A percentile compares a stretch with the other conserved stretches of the same genome.
phyloP scores from a whole-genome alignment of 2,888 invertebrate genomes.

The Entomobrya multifasciata region DNA sequence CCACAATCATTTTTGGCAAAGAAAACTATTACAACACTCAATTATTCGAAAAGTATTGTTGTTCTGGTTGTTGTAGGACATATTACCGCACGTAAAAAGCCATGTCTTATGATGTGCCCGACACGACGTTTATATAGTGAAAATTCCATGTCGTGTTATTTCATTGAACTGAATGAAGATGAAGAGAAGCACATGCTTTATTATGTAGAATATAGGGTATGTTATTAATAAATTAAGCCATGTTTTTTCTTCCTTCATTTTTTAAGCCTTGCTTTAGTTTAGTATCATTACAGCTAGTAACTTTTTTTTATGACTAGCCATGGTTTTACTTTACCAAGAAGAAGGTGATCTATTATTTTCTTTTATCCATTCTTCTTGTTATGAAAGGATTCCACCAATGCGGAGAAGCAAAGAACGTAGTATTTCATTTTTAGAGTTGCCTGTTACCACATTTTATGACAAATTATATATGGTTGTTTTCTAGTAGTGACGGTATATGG shows the following conservation, averaged over 20 bases:
- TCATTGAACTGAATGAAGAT: conserved; percentile 18
- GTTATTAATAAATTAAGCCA: background rate
- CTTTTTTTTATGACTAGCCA: conserved; percentile 60
- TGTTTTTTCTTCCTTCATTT: conserved; percentile 4
- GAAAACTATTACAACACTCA: conserved; percentile 29
- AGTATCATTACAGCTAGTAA: conserved; percentile 1
- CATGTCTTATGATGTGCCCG: background rate
- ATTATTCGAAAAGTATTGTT: background rate
- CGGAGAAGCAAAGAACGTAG: background rate
- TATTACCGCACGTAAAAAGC: conserved; percentile 20
- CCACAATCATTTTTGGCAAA: background rate
- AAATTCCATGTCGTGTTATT: conserved; percentile 14
- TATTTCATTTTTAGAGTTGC: conserved; percentile 57
- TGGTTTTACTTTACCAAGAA: conserved; percentile 13
- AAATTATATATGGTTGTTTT: conserved; percentile 67
- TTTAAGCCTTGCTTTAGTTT: conserved; percentile 1
- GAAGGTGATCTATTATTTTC: conserved; percentile 47
- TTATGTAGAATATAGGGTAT: background rate
- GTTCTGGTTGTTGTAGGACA: conserved; percentile 2
- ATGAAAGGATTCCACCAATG: conserved; percentile 17
- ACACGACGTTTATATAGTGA: too few species aligned
- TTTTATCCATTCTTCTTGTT: conserved; percentile 23
- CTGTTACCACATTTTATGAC: conserved; percentile 66
- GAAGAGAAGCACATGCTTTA: background rate
- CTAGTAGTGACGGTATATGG: conserved; percentile 29